Evolutionary conservation across 2,797 vertebrate genomes (phyloP).

Genomic region (Xiphophorus birchmanni): DNA sequence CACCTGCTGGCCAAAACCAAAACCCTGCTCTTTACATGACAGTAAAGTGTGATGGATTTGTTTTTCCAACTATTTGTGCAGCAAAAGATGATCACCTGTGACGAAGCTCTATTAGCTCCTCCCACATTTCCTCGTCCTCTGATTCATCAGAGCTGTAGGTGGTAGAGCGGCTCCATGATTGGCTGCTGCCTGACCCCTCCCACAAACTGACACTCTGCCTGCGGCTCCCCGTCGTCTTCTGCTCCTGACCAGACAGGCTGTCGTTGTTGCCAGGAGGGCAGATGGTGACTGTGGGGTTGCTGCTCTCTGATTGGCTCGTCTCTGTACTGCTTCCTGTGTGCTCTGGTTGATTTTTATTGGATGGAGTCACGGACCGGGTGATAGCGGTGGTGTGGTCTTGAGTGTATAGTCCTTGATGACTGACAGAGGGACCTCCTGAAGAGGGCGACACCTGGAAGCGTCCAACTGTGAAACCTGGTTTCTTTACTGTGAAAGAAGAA

Average conservation of each 20-base stretch:
- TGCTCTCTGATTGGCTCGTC: conserved; percentile 58
- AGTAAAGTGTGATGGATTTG: neutral
- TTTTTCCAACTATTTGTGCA: neutral
- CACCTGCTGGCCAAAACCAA: neutral
- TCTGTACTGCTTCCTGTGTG: conserved; percentile 63
- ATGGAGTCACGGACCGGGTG: conserved; percentile 82
- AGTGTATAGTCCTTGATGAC: conserved; percentile 38
- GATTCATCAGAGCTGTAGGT: conserved; percentile 89
- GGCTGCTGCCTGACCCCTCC: conserved; percentile 57
- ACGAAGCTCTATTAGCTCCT: conserved; percentile 87
- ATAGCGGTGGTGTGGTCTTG: conserved; percentile 45
- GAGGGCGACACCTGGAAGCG: conserved; percentile 88
- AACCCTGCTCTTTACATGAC: neutral
- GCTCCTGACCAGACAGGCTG: conserved; percentile 9
- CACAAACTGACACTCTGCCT: conserved; percentile 51
- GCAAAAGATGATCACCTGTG: conserved; percentile 82
- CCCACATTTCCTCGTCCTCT: conserved; percentile 88
- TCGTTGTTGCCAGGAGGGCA: conserved; percentile 25
- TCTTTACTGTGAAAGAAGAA: conserved; percentile 72
- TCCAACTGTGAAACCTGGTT: conserved; percentile 81
- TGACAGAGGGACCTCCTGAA: conserved; percentile 44
- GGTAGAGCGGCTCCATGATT: conserved; percentile 79
- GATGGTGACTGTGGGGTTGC: conserved; percentile 16
- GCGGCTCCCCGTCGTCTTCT: conserved; percentile 11
- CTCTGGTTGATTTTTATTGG: conserved; percentile 25